These are phyloP conservation scores for Galeopterus variegatus DNA, from an alignment of 2,113 vertebrate species.

Conservation along the genomic window DNA sequence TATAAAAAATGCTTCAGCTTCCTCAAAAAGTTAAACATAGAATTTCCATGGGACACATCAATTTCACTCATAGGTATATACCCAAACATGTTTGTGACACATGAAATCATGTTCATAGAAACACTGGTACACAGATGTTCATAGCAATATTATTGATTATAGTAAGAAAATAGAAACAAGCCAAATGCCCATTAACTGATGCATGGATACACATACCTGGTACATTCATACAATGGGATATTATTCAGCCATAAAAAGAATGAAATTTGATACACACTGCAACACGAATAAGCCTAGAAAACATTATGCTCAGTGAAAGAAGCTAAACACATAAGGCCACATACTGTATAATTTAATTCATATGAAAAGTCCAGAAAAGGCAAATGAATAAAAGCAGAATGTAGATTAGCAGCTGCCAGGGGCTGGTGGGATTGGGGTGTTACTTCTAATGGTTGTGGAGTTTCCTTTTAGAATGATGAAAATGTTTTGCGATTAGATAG, in stretches of 20 bases:
- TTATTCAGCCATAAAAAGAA: not conserved
- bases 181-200: not conserved
- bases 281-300: not conserved
- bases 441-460: not conserved
- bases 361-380: not conserved
- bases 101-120: not conserved
- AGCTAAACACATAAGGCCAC: not conserved
- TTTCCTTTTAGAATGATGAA: not conserved
- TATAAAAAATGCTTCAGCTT: not conserved
- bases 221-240: not conserved
- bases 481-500: not conserved
- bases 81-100: no score
- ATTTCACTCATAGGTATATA: not conserved
- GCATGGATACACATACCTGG: not conserved
- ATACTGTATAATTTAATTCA: rapidly evolving
- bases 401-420: no score
- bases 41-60: not conserved
- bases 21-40: not conserved
- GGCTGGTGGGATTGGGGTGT: not conserved
- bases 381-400: not conserved
- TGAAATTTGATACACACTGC: not conserved
- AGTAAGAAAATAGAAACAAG: not conserved
- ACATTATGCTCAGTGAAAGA: not conserved
- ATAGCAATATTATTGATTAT: not conserved
- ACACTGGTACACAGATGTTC: not conserved